A percentile compares a stretch with the other conserved stretches of the same genome.
Conservation (phyloP, 2,888 invertebrate species). For the Cryptosula pallasiana region DNA sequence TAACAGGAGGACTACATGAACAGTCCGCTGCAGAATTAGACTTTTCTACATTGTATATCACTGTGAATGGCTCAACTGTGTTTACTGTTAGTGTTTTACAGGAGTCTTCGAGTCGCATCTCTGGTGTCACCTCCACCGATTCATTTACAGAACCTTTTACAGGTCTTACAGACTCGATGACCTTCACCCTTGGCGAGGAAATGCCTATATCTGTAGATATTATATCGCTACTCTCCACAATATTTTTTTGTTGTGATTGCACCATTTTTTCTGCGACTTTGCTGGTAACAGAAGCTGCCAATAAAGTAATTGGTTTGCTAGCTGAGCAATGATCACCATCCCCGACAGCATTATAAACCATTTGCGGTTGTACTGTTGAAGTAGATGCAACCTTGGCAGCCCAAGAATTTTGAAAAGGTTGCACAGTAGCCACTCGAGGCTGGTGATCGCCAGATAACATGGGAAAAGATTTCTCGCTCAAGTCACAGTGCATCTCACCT, state of each 20-base stretch:
- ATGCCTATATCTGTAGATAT: neutral
- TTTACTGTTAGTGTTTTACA: neutral
- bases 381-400: neutral
- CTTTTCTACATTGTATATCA: neutral
- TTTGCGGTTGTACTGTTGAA: neutral
- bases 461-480: neutral
- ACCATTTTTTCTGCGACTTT: neutral
- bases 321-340: neutral
- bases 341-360: neutral
- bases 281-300: neutral
- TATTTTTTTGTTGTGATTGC: neutral
- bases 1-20: neutral
- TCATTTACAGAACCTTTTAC: neutral
- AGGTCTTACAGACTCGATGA: neutral
- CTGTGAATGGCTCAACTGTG: neutral
- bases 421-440: neutral
- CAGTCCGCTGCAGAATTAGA: neutral
- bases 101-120: neutral
- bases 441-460: conserved; percentile 12
- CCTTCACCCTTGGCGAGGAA: neutral
- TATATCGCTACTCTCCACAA: neutral
- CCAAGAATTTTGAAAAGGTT: neutral
- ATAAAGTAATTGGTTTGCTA: neutral
- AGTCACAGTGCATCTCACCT: neutral
- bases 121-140: neutral